Evolutionary conservation across 2,113 vertebrate genomes (phyloP), one percentile per base, ranked within the genome.

Genomic region (Siphamia tubifer): DNA sequence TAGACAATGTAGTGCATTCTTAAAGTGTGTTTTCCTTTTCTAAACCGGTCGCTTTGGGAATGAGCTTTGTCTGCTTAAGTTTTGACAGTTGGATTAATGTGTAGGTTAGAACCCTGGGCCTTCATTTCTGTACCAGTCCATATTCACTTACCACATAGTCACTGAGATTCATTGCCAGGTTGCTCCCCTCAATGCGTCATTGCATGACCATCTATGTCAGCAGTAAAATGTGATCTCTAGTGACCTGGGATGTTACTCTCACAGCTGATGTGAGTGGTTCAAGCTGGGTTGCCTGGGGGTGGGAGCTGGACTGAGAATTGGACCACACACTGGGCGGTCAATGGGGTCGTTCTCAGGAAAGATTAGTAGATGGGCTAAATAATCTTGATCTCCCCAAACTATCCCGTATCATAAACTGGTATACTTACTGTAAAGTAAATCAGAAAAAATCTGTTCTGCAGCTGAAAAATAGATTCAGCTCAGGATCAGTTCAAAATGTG

Each of bases 221-320:
- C 71, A 60, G 47, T 83, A 80, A 85, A 83, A 81, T 79, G 69
- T 69, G 69, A 85, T 83, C 81, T 67, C 19, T 10, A 65, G 57
- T 74, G 45, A 30, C 25, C 34, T 43, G 20, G 45, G 36, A 27
- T 55, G 24, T 15, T 11, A 25, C 48, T 65, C 52, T 73, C 27
- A 48, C 32, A 42, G 27, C 24, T 48, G 52, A 51, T n/a, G 31
- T 38, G 27, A 67, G 54, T 45, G 32, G 15, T 42, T 28, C 16
- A 55, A 53, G 38, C 45, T 45, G 25, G 34, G 52, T 52, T 31
- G 17, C 49, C 32, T 28, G 3, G 35, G n/a, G n/a, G n/a, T n/a
- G 25, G 38, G 15, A 35, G 1, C 1, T 6, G 1, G 3, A 15
- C 19, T 8, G 28, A 36, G 27, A 70, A 54, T 16, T 68, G 23